These are phyloP conservation scores for Drosophila cracens DNA, from an alignment of 2,888 invertebrate species.

Conservation along the genomic window DNA sequence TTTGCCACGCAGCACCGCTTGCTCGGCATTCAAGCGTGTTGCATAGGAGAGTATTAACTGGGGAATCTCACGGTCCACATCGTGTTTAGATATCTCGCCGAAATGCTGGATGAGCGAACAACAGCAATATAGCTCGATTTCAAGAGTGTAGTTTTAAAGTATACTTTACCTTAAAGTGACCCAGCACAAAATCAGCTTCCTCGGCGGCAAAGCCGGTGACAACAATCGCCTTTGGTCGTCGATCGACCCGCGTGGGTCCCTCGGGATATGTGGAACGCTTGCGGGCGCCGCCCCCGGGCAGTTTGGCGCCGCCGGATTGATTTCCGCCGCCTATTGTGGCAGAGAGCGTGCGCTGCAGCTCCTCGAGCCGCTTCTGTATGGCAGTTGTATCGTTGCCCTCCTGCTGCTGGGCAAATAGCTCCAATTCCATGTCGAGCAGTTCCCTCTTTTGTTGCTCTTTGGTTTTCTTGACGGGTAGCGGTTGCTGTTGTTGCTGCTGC, in stretches of 20 bases:
- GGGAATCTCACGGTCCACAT: slow-evolving; percentile 90
- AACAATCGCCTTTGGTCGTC: slow-evolving; percentile 93
- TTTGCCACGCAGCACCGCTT: slow-evolving; percentile 84
- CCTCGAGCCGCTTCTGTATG: slow-evolving; percentile 91
- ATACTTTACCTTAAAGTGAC: slow-evolving; percentile 92
- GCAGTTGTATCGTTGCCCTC: slow-evolving; percentile 94
- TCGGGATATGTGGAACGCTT: slow-evolving; percentile 82
- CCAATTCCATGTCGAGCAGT: slow-evolving; percentile 95
- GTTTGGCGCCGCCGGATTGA: slow-evolving; percentile 49
- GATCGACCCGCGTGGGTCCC: slow-evolving; percentile 89
- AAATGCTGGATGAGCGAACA: slow-evolving; percentile 88
- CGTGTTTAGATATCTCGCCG: slow-evolving; percentile 94
- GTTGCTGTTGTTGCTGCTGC: slow-evolving; percentile 57
- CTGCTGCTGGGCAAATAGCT: slow-evolving; percentile 94
- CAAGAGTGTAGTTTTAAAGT: background rate
- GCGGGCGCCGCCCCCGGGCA: slow-evolving; percentile 62
- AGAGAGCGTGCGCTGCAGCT: slow-evolving; percentile 86
- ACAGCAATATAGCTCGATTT: background rate
- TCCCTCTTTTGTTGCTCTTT: slow-evolving; percentile 94
- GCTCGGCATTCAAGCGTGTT: slow-evolving; percentile 84
- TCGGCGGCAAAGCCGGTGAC: slow-evolving; percentile 95
- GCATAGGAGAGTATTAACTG: slow-evolving; percentile 84
- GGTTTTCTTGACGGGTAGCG: slow-evolving; percentile 87
- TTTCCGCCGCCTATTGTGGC: slow-evolving; percentile 33
- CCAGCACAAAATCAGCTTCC: slow-evolving; percentile 91